A percentile compares a stretch with the other conserved stretches of the same genome.
Evolutionary conservation across 1,140 invertebrate species (phyloP).

Genomic region (Ceratosolen fusciceps): DNA sequence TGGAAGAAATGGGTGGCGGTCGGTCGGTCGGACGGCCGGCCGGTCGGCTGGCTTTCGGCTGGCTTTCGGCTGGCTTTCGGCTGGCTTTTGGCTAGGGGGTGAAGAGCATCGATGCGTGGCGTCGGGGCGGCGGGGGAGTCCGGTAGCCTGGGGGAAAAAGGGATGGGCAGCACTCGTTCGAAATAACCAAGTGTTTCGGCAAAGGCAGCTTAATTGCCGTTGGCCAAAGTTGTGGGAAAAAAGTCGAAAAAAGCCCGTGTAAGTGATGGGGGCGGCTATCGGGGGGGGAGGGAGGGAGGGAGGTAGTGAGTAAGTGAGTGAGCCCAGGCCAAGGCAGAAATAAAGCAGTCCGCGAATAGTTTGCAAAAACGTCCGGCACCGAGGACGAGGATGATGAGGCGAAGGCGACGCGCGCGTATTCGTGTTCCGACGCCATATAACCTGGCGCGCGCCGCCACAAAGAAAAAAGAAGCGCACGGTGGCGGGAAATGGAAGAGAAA

Average conservation of each 20-base stretch:
- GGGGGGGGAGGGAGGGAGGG: neutral
- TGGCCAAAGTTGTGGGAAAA: conserved; percentile 5
- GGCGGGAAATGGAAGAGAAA: conserved; percentile 65
- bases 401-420: neutral
- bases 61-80: too few species aligned
- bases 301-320: too few species aligned
- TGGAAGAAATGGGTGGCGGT: too few species aligned
- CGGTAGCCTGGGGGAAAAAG: neutral
- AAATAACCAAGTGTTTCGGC: conserved; percentile 11
- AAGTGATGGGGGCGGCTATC: too few species aligned
- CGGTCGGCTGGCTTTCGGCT: too few species aligned
- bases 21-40: too few species aligned
- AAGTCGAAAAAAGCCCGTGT: neutral
- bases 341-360: conserved; percentile 5
- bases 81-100: neutral
- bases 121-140: neutral
- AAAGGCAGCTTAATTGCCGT: conserved; percentile 19
- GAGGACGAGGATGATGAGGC: neutral
- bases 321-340: conserved; percentile 2
- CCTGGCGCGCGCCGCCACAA: conserved; percentile 10
- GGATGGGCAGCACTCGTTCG: neutral
- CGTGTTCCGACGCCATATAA: neutral
- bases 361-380: neutral
- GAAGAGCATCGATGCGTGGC: too few species aligned
- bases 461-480: conserved; percentile 15